These are phyloP conservation scores for Megastigmus dorsalis DNA, from an alignment of 2,888 invertebrate species.

Conservation along the genomic window DNA sequence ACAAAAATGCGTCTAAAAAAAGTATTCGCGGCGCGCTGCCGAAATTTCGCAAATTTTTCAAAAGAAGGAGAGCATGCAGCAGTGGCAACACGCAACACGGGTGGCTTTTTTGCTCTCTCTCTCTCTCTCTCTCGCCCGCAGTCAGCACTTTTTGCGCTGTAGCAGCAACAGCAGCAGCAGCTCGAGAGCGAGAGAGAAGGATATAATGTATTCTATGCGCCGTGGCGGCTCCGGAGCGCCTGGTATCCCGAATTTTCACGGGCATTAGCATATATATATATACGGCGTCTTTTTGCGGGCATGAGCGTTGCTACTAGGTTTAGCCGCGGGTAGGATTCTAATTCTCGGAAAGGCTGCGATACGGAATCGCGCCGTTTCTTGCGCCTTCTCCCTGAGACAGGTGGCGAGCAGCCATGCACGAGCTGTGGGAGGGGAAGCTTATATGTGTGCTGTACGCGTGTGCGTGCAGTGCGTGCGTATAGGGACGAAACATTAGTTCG, in stretches of 20 bases:
- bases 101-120: too few species aligned
- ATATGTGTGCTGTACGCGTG: too few species aligned
- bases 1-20: too few species aligned
- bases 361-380: slow-evolving; percentile 50
- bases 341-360: slow-evolving; percentile 53
- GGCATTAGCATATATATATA: slow-evolving; percentile 64
- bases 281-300: slow-evolving; percentile 16
- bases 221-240: slow-evolving; percentile 58
- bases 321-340: slow-evolving; percentile 44
- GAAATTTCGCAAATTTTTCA: too few species aligned
- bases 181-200: background rate
- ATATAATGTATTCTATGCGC: slow-evolving; percentile 60
- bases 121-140: too few species aligned
- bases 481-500: too few species aligned
- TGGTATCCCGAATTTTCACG: slow-evolving; percentile 66
- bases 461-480: background rate
- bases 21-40: too few species aligned
- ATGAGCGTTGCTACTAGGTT: too few species aligned
- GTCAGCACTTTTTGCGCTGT: background rate
- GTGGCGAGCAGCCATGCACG: slow-evolving; percentile 30
- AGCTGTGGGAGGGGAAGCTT: background rate
- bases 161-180: background rate
- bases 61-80: too few species aligned
- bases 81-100: too few species aligned
- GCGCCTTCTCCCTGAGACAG: slow-evolving; percentile 45